Evolutionary conservation across 2,797 vertebrate genomes (phyloP).

Genomic region (Ctenopoma multispine): DNA sequence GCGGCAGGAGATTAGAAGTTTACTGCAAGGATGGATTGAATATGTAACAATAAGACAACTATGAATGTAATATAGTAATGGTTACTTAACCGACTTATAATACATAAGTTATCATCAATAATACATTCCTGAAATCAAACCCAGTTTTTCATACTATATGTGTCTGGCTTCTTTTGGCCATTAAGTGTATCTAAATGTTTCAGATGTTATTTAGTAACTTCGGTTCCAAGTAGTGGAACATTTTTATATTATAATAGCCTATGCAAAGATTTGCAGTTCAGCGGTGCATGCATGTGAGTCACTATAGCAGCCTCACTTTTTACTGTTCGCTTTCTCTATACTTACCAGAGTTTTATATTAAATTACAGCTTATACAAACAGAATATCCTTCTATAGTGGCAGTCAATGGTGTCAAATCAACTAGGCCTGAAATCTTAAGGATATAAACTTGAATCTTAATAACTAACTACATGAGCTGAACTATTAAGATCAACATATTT

Average conservation of each 20-base stretch:
- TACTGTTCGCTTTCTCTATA: neutral
- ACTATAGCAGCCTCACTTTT: neutral
- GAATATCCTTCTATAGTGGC: neutral
- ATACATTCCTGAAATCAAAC: too few species aligned
- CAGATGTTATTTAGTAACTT: neutral
- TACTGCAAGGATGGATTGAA: slow-evolving; percentile 12
- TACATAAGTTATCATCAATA: neutral
- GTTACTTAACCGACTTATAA: neutral
- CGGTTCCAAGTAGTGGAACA: neutral
- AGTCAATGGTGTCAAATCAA: neutral
- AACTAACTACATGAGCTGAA: neutral
- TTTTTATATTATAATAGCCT: too few species aligned
- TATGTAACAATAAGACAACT: neutral
- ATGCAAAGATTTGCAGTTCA: neutral
- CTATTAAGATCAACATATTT: neutral
- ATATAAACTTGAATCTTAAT: neutral
- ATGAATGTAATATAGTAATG: neutral
- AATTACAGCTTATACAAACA: neutral
- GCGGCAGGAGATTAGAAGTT: slow-evolving; percentile 26
- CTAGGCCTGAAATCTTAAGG: neutral
- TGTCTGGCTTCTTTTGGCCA: too few species aligned
- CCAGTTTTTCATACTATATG: too few species aligned
- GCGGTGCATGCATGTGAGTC: neutral
- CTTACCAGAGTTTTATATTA: too few species aligned
- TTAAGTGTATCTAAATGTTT: too few species aligned